Evolutionary conservation across 1,140 invertebrate species (phyloP).

Genomic region (Sesamia nonagrioides): DNA sequence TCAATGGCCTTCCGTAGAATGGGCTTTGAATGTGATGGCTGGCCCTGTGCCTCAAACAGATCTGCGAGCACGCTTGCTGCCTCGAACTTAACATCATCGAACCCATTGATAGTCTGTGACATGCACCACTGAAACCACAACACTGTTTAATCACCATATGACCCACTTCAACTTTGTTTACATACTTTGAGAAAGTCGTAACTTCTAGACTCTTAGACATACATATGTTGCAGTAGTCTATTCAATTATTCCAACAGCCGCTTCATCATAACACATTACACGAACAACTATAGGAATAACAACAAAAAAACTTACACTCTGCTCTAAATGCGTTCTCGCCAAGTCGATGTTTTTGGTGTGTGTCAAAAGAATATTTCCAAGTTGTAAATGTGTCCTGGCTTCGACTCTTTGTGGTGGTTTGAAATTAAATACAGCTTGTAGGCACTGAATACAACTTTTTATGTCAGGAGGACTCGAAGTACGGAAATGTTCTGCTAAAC

Average conservation of each 20-base stretch:
- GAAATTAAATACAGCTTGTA: conserved; percentile 98
- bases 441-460: conserved; percentile 98
- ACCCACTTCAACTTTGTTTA: conserved; percentile 80
- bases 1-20: conserved; percentile 97
- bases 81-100: conserved; percentile 99
- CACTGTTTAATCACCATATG: conserved; percentile 64
- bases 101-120: conserved; percentile 94
- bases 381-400: conserved; percentile 97
- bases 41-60: conserved; percentile 95
- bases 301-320: conserved; percentile 93
- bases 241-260: background rate
- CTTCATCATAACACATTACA: conserved; percentile 39
- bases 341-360: conserved; percentile 98
- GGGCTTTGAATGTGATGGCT: conserved; percentile 94
- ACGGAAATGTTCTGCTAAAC: conserved; percentile 98
- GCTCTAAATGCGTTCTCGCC: conserved; percentile 97
- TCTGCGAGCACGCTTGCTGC: conserved; percentile 96
- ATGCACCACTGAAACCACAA: conserved; percentile 94
- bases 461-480: conserved; percentile 98
- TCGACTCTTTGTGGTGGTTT: conserved; percentile 97
- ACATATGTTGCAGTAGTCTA: background rate
- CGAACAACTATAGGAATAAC: conserved; percentile 60
- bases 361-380: conserved; percentile 97
- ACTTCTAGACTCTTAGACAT: conserved; percentile 21
- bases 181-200: conserved; percentile 68